Evolutionary conservation across 2,797 vertebrate genomes (phyloP), one percentile per base, ranked within the genome.

Genomic region (Sternotherus odoratus): DNA sequence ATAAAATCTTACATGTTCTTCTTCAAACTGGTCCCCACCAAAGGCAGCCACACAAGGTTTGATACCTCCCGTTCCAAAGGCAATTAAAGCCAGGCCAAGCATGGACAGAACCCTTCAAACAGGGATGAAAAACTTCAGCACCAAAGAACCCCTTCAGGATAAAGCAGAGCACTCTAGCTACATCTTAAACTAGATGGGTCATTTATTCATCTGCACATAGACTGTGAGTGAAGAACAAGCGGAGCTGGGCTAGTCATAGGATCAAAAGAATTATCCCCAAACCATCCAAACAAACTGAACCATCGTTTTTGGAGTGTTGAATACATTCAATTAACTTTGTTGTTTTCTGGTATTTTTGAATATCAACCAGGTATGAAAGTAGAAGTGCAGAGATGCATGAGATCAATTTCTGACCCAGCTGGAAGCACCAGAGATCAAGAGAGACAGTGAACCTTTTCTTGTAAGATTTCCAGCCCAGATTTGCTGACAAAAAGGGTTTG

Each of bases 21-120:
- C 98, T 30, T 99, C 98, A 98, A 99, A 99, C 97, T 99, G 99
- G 97, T 99, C 99, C 92, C 99, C 99, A 94, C 99, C 99, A 87
- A 99, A 99, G 7, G 99, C 99, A 57, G 99, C 98, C 83, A 99
- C 99, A 3, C 99, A 99, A 48, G 99, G 99, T 97, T 99, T 99
- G 98, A 99, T 99, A 56, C 99, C 99, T 92, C 99, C 99, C 0
- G 99, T 99, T 87, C 99, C 99, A 63, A 99, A 96, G 66, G 99
- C 99, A 69, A 99, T 99, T 94, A 99, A 98, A 88, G 98, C 97
- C 95, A 99, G 98, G 23, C 99, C 99, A 2, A 98, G 0, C 97
- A 99, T 98, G 82, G 99, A 99, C 92, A 99, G 96, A 96, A 97
- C 95, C 86, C 99, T 99, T 98, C 85, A 97, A 96, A 86, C 78